These are phyloP conservation scores for Protula sp. DNA, from an alignment of 2,888 invertebrate genomes.

Conservation along the genomic window DNA sequence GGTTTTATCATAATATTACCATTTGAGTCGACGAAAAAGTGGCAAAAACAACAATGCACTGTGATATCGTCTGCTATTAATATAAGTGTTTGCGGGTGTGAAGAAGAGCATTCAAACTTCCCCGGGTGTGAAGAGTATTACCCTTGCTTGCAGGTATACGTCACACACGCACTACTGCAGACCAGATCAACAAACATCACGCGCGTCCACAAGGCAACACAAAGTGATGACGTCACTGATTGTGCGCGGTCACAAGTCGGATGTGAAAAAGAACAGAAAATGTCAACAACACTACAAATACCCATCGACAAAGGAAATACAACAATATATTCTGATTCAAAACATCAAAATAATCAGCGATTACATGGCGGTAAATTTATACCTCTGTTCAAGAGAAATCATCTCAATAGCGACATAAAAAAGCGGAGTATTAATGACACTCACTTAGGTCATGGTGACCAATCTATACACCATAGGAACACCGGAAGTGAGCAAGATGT, in stretches of 20 bases:
- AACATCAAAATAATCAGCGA: not conserved
- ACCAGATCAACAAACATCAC: not conserved
- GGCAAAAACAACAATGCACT: not conserved
- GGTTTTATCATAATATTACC: not conserved
- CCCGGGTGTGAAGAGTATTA: not conserved
- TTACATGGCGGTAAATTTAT: not conserved
- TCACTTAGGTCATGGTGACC: not conserved
- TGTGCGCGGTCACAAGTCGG: no score
- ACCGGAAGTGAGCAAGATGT: not conserved
- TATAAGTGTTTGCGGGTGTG: not conserved
- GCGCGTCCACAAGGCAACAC: not conserved
- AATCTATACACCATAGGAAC: not conserved
- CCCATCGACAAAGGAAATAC: not conserved
- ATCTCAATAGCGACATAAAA: no score
- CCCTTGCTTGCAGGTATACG: not conserved
- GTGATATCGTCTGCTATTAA: not conserved
- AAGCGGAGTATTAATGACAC: no score
- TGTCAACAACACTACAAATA: no score
- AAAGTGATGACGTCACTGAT: not conserved
- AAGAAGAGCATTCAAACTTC: not conserved
- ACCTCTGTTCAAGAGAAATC: no score
- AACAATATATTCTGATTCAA: no score
- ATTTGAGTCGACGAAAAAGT: not conserved
- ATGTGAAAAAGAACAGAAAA: no score
- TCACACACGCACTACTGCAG: not conserved